Evolutionary conservation across 2,113 vertebrate species (phyloP), one percentile per base, ranked within the genome.

Genomic region (Sinocyclocheilus grahami): DNA sequence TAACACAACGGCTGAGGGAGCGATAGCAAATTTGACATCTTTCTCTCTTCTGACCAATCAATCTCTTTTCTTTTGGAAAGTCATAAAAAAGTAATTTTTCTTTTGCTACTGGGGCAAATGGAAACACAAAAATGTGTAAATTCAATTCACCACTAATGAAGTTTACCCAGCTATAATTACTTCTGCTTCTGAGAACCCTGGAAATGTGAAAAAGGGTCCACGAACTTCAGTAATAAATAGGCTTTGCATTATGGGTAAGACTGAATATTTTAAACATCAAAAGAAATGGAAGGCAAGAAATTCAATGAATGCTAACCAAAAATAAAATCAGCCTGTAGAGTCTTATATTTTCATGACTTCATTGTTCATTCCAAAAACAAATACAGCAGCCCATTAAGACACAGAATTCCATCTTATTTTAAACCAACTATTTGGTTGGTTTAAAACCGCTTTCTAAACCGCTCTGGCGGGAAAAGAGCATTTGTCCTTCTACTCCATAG

Each of bases 401-500:
- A 14, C 78, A 81, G 7, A 81, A 27, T 18, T 65, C n/a, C 60
- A 82, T 53, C 46, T 82, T 1, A 18, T 71, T 71, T n/a, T 13
- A 82, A 82, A 71, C 62, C 39, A 82, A 82, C 30, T 33, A 33
- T 33, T 33, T 33, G 2, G 30, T 33, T 33, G 30, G 30, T 33
- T 33, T 33, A 33, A 33, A 33, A 33, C 30, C 30, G 30, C 30
- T 33, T 33, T 33, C 30, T 33, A 33, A 33, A 33, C 27, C 22
- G 5, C 24, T 80, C 22, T 33, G 63, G n/a, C 0, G 22, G n/a
- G 14, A 27, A 81, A 63, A 63, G n/a, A 65, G n/a, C 5, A 71
- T 82, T 65, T 33, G 18, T 71, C 63, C 33, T 53, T 67, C 12
- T 67, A 37, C 62, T 81, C 86, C 58, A 75, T 48, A 51, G 58